A percentile compares a stretch with the other conserved stretches of the same genome.
Conservation (phyloP, 2,888 invertebrate genomes). For the Clepsis dumicolana region DNA sequence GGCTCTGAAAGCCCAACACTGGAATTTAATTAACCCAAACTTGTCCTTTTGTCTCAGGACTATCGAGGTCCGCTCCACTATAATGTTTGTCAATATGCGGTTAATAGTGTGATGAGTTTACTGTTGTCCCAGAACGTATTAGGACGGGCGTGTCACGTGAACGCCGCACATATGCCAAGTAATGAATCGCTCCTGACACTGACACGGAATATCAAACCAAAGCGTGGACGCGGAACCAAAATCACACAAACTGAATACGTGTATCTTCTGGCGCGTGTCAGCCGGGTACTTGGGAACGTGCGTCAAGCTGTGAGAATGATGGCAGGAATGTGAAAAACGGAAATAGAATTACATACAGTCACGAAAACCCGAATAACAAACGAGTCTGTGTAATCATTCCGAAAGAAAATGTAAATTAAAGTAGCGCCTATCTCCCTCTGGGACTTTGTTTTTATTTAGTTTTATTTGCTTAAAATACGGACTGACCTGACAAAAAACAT, state of each 20-base stretch:
- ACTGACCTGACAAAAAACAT: background rate
- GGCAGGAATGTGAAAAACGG: constrained; percentile 52
- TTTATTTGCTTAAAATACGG: constrained; percentile 17
- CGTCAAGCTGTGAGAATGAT: constrained; percentile 50
- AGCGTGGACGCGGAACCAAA: constrained; percentile 32
- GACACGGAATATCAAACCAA: constrained; percentile 41
- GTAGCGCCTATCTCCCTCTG: constrained; percentile 32
- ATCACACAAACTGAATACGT: constrained; percentile 40
- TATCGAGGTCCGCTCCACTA: constrained; percentile 53
- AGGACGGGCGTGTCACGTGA: constrained; percentile 3
- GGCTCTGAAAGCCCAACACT: constrained; percentile 69
- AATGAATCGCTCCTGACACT: constrained; percentile 38
- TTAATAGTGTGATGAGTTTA: constrained; percentile 51
- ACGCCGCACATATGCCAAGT: constrained; percentile 9
- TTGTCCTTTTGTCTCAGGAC: constrained; percentile 68
- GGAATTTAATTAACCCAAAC: constrained; percentile 81
- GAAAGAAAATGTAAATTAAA: constrained; percentile 43
- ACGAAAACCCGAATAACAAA: constrained; percentile 48
- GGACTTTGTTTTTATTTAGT: constrained; percentile 31
- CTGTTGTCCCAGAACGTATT: constrained; percentile 41
- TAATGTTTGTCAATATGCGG: constrained; percentile 67
- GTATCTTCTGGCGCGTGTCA: constrained; percentile 48
- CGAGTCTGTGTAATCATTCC: constrained; percentile 41
- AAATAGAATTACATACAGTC: constrained; percentile 55
- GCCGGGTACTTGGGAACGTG: constrained; percentile 48